These are phyloP conservation scores for Drosophila repletoides DNA, from an alignment of 1,140 invertebrate species.

Conservation along the genomic window DNA sequence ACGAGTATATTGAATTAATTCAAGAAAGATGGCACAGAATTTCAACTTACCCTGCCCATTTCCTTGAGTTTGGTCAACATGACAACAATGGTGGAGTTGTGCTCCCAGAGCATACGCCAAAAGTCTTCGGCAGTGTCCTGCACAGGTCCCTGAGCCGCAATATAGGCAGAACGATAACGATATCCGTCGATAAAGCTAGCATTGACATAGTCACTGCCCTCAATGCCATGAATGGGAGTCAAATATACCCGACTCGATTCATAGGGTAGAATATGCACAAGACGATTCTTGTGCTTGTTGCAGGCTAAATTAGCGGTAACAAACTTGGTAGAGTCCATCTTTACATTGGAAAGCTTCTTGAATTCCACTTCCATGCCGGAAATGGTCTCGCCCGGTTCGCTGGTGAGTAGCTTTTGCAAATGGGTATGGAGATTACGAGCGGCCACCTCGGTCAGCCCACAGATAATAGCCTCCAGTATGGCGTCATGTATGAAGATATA, in stretches of 20 bases:
- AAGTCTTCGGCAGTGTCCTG: constrained; percentile 98
- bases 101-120: constrained; percentile 99
- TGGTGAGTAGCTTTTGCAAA: constrained; percentile 95
- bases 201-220: constrained; percentile 99
- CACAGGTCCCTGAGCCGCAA: constrained; percentile 98
- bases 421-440: constrained; percentile 96
- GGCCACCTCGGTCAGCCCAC: constrained; percentile 96
- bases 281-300: constrained; percentile 99
- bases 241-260: constrained; percentile 97
- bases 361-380: constrained; percentile 99
- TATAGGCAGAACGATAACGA: constrained; percentile 95
- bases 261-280: constrained; percentile 98
- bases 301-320: constrained; percentile 97
- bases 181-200: constrained; percentile 99
- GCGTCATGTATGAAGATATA: constrained; percentile 99
- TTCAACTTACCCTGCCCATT: constrained; percentile 92
- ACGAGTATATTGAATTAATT: background rate
- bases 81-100: constrained; percentile 99
- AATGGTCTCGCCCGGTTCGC: constrained; percentile 91
- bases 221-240: constrained; percentile 93
- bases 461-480: constrained; percentile 96
- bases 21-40: background rate
- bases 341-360: constrained; percentile 97
- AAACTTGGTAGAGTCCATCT: constrained; percentile 96
- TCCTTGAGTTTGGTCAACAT: constrained; percentile 99